Base-by-base conservation (phyloP, 1,140 invertebrate species). In the Psix sp. region DNA sequence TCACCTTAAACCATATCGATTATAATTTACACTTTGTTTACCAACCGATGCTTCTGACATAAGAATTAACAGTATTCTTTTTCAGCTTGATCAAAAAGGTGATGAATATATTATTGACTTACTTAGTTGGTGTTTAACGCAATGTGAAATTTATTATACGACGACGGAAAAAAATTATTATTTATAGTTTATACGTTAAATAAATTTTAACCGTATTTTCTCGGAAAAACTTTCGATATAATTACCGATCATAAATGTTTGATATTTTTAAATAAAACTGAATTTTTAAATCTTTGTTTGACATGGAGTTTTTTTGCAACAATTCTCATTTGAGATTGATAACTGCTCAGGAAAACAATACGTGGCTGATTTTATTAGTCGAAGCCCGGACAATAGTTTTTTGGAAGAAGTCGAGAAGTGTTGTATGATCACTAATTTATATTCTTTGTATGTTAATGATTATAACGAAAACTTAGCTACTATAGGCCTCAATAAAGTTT, bases 291-390 rank as follows among this genome's bases (percentile, higher is more conserved):
- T 29, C 15, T 18, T 15, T 20, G 43, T 6, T 10, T 46, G 3
- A 31, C 21, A 7, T 46, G 43, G 43, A 24, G 24, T 14, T 11
- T 46, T 3, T 24, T 29, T 46, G n/a, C 43, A 46, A 31, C 24
- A 46, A 46, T 46, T 16, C n/a, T 10, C 20, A 20, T 46, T 29
- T 46, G 14, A 31, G 2, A 46, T 46, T 24, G 31, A 29, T 10
- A 21, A 46, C 31, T 46, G 43, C 16, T 7, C 14, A 1, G 43
- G 24, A 3, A 21, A 16, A 10, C 10, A 46, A 14, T 29, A 46
- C 21, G 2, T 46, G 1, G 43, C 43, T 14, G 43, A 46, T 31
- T 46, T 46, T 31, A 29, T 46, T 29, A 46, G 43, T 43, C 2
- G 40, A 4, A 20, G 24, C 10, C 40, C 40, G 3, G 7, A 5